Base-by-base conservation (phyloP, 2,888 invertebrate species). In the Drosophila subquinaria region DNA sequence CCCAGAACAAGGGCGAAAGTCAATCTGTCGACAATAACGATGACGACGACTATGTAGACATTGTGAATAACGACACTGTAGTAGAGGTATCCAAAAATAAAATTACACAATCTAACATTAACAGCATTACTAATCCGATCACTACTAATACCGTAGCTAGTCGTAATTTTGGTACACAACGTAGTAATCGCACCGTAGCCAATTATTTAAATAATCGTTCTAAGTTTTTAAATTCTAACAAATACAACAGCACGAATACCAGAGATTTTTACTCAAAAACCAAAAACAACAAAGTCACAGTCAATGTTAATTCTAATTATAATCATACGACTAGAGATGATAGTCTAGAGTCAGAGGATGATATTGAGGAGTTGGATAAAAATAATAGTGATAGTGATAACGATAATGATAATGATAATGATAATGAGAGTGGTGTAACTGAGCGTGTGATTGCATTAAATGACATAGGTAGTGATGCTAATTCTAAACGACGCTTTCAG, bases 401-500 rank as follows among this genome's bases (percentile, higher is more conserved):
- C 4, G 23, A 23, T 23, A 66, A 62, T 76, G 42, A 66, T 57
- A 57, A 62, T 76, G 42, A 66, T 57, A 57, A 65, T 51, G 59
- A 56, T 59, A 59, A 65, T 69, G 73, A 79, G 69, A 82, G 65
- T 76, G 73, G 77, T 71, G 52, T 66, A 50, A 55, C 67, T n/a
- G 57, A 53, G 66, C 61, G 70, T 78, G 73, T 60, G 59, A 55
- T 53, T 69, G 66, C 51, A 73, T 69, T 75, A 70, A 79, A 82
- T 82, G 73, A 72, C 71, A 60, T 82, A 81, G 90, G 90, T 81
- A 89, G 82, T 88, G 87, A 89, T 83, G 89, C 90, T 92, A 92
- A 92, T 91, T 91, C 89, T 90, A 92, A 90, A 90, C 92, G 92
- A 88, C 92, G 92, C 91, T 92, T 92, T 92, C 92, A 92, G 92